phyloP scores from a whole-genome alignment of 2,888 invertebrate species.

The Drosophila colorata region DNA sequence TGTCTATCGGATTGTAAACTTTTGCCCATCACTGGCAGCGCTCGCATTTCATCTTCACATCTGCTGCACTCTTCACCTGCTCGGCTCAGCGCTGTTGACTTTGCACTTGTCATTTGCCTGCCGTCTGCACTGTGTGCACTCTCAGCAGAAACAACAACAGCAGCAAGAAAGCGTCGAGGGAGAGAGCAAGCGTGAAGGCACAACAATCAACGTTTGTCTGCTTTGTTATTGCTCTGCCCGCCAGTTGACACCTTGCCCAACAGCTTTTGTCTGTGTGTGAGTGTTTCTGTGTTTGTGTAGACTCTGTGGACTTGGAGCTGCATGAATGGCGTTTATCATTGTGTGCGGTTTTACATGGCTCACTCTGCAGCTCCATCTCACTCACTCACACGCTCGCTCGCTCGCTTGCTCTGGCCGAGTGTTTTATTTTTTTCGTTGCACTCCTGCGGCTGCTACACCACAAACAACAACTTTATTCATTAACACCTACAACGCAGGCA shows the following conservation, averaged over 20 bases:
- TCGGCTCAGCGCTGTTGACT: conserved; percentile 30
- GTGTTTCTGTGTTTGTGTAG: conserved; percentile 22
- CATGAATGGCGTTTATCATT: conserved; percentile 74
- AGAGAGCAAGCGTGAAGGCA: conserved; percentile 39
- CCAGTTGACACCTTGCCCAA: conserved; percentile 71
- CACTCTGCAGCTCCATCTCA: conserved; percentile 18
- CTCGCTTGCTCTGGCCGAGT: conserved; percentile 19
- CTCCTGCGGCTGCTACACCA: conserved; percentile 67
- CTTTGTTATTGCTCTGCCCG: conserved; percentile 50
- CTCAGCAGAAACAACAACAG: conserved; percentile 21
- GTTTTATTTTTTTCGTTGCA: conserved; percentile 35
- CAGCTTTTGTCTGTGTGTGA: conserved; percentile 33
- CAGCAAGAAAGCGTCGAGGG: conserved; percentile 15
- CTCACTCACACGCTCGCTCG: conserved; percentile 4
- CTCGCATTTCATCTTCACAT: conserved; percentile 3
- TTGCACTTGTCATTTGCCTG: conserved; percentile 51
- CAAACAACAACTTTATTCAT: conserved; percentile 81
- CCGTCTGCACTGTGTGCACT: conserved; percentile 34
- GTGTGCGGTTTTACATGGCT: conserved; percentile 62
- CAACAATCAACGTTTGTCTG: conserved; percentile 72
- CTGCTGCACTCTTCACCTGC: conserved; percentile 1
- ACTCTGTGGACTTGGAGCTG: conserved; percentile 35
- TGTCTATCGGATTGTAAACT: not conserved
- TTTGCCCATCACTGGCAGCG: conserved; percentile 3
- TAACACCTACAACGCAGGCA: conserved; percentile 77